Percentiles rank a stretch among this genome's conserved stretches.
Conservation (phyloP, 2,888 invertebrate genomes). For the Leucophora obtusa region DNA sequence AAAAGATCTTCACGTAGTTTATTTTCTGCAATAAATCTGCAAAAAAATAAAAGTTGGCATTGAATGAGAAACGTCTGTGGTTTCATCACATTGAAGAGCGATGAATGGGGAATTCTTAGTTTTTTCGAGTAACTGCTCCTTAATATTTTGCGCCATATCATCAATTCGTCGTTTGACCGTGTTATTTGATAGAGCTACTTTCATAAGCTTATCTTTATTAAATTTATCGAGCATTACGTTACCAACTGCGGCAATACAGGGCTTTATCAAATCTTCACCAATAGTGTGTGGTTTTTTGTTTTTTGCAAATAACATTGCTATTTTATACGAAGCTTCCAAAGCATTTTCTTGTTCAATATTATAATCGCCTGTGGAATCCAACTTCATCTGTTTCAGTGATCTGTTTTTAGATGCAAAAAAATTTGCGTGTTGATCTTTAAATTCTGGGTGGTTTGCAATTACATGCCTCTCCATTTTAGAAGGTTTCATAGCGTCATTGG, state of each 20-base stretch:
- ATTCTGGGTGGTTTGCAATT: not conserved
- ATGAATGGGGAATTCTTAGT: not conserved
- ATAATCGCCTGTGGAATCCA: not conserved
- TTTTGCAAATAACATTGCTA: not conserved
- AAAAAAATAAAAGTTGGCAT: not conserved
- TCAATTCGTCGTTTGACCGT: not conserved
- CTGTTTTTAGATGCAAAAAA: not conserved
- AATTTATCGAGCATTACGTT: not conserved
- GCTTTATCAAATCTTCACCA: not conserved
- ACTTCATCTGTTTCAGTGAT: not conserved
- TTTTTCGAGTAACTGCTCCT: not conserved
- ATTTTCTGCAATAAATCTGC: not conserved
- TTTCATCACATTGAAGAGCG: not conserved
- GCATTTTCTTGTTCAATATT: not conserved
- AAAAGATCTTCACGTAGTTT: not conserved
- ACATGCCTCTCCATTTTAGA: not conserved
- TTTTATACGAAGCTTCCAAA: not conserved
- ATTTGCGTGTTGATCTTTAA: not conserved
- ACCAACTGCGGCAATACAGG: not conserved
- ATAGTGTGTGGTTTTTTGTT: constrained; percentile 8
- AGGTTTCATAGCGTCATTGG: constrained; percentile 1
- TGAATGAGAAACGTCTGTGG: not conserved
- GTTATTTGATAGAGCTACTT: not conserved
- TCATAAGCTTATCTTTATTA: not conserved
- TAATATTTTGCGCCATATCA: constrained; percentile 1